Conservation (phyloP, 2,797 vertebrate species). For the Eptatretus atami region DNA sequence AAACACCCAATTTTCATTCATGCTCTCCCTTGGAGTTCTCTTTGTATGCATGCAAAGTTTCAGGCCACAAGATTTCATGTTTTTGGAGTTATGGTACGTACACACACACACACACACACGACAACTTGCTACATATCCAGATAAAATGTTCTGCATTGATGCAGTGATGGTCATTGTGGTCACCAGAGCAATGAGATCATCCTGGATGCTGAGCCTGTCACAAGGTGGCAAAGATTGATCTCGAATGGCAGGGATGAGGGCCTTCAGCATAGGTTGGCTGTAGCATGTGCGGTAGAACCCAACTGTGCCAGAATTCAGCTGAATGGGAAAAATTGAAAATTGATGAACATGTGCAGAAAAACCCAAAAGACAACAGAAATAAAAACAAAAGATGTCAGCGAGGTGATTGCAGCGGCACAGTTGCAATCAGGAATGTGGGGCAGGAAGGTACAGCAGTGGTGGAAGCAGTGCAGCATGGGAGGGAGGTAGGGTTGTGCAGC, state of each 20-base stretch:
- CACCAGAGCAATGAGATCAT: constrained; percentile 83
- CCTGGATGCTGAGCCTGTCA: constrained; percentile 74
- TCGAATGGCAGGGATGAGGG: constrained; percentile 46
- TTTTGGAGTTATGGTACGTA: no score
- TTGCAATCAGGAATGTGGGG: no score
- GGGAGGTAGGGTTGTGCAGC: no score
- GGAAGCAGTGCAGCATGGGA: no score
- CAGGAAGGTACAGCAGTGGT: no score
- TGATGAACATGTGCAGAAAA: background rate
- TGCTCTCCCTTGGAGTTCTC: no score
- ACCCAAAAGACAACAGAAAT: constrained; percentile 6
- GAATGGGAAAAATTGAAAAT: constrained; percentile 7
- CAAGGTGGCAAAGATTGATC: constrained; percentile 70
- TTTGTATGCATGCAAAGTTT: no score
- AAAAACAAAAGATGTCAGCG: no score
- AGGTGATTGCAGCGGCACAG: no score
- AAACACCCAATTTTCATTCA: no score
- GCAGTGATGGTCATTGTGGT: constrained; percentile 11
- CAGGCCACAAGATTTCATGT: no score
- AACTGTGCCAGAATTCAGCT: constrained; percentile 82
- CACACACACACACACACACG: no score
- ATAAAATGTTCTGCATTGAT: background rate
- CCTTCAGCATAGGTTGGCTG: constrained; percentile 53
- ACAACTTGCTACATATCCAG: background rate
- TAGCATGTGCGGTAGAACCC: constrained; percentile 90